A percentile compares a stretch with the other conserved stretches of the same genome.
Conservation (phyloP, 2,797 vertebrate genomes). For the Amblyopsis hoosieri region DNA sequence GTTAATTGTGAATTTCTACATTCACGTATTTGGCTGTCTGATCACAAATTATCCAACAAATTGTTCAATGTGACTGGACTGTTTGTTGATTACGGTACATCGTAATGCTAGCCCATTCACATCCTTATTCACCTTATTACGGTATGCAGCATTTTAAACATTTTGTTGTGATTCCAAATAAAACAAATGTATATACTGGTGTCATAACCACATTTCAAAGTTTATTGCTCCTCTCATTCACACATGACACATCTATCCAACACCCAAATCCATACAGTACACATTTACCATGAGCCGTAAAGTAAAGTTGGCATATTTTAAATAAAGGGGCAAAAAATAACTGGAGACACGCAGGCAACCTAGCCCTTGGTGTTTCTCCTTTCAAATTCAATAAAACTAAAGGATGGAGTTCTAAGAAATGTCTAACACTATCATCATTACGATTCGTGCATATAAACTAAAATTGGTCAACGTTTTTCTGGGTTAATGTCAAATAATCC, state of each 20-base stretch:
- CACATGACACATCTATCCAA: slow-evolving; percentile 85
- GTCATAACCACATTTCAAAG: slow-evolving; percentile 27
- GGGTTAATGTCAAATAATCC: slow-evolving; percentile 25
- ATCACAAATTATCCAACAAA: no score
- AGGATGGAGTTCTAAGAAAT: slow-evolving; percentile 27
- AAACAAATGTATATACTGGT: neutral
- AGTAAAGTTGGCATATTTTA: slow-evolving; percentile 77
- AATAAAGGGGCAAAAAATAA: slow-evolving; percentile 77
- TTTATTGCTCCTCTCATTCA: slow-evolving; percentile 92
- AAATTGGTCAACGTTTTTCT: slow-evolving; percentile 1
- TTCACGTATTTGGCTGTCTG: no score
- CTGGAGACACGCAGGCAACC: slow-evolving; percentile 34
- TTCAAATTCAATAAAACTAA: slow-evolving; percentile 68
- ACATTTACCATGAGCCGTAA: slow-evolving; percentile 81
- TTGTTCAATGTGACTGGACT: no score
- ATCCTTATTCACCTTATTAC: no score
- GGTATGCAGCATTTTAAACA: no score
- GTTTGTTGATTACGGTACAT: no score
- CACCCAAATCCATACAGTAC: slow-evolving; percentile 83
- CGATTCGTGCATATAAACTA: slow-evolving; percentile 12
- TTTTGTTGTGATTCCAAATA: neutral
- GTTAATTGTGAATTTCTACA: no score
- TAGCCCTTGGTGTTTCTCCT: slow-evolving; percentile 43
- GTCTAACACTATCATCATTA: slow-evolving; percentile 13
- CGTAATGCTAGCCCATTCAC: no score